A percentile compares a stretch with the other conserved stretches of the same genome.
These are phyloP conservation scores for Osmoderma eremita DNA, from an alignment of 2,888 invertebrate genomes.

Conservation along the genomic window DNA sequence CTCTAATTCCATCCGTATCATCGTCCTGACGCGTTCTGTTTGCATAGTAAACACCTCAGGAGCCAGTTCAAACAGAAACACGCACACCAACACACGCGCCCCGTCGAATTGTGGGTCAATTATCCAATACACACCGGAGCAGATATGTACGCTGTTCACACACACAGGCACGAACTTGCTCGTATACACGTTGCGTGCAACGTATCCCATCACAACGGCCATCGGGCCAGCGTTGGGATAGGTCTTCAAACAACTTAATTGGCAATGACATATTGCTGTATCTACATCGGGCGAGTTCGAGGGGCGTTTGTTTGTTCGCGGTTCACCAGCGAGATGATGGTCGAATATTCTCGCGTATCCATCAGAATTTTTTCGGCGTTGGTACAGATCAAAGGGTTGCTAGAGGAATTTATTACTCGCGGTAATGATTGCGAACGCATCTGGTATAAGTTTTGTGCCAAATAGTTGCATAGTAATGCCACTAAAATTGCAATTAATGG, in stretches of 20 bases:
- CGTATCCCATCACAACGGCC: too few species aligned
- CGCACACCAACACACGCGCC: constrained; percentile 46
- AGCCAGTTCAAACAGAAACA: constrained; percentile 60
- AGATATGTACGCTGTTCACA: neutral
- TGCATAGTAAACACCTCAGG: constrained; percentile 60
- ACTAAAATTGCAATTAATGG: too few species aligned
- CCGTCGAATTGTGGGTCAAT: constrained; percentile 54
- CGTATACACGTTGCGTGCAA: too few species aligned
- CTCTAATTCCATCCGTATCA: constrained; percentile 54
- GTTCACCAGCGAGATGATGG: neutral
- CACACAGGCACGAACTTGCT: neutral
- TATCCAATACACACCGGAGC: constrained; percentile 41
- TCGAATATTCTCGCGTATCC: neutral
- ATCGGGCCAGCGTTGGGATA: constrained; percentile 34
- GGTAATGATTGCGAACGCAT: too few species aligned
- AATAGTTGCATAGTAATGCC: too few species aligned
- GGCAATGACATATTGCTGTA: constrained; percentile 43
- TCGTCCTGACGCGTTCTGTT: constrained; percentile 59
- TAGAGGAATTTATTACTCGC: too few species aligned
- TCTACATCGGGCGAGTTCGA: constrained; percentile 17
- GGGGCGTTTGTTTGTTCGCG: constrained; percentile 20
- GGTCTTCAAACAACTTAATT: constrained; percentile 43
- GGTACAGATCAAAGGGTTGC: too few species aligned
- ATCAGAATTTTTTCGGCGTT: too few species aligned
- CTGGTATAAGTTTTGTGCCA: too few species aligned